Base-by-base conservation (phyloP, 2,113 vertebrate genomes). In the Atractosteus spatula region DNA sequence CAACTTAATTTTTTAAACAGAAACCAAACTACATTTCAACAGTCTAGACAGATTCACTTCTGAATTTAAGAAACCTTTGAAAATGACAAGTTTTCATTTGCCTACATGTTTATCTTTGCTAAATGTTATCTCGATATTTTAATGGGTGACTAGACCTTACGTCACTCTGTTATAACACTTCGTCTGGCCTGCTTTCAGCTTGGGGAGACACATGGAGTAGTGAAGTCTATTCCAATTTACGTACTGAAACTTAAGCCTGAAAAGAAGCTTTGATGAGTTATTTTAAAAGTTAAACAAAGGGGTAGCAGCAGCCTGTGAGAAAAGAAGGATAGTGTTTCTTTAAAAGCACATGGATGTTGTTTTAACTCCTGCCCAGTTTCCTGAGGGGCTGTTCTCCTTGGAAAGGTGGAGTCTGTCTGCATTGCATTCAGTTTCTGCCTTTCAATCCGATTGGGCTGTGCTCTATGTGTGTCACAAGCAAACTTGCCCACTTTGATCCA, bases 271-370 rank as follows among this genome's bases (percentile, higher is more conserved):
- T 75, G 84, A 83, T 74, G 68, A 82, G 74, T 81, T 80, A 84
- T 73, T 74, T 71, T 79, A 78, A 74, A 70, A 73, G 42, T 64
- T 69, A 61, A 74, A 45, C n/a, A 3, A 55, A 43, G 8, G 70
- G 63, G 74, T 74, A 47, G 66, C 71, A 74, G 73, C 44, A 75
- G 63, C 8, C 55, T 74, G 66, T 51, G 55, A n/a, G 14, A 44
- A 74, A 73, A 67, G 51, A 1, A 66, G 81, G 84, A 77, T 91
- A 88, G 55, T 56, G 61, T 92, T 90, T 87, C 89, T 80, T 66
- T 87, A 75, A 87, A 87, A 83, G 78, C 85, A 67, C 76, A 79
- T 56, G 74, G 71, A 66, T 84, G 77, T 65, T 77, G 69, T 70
- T 69, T 73, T 71, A 72, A 71, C 75, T 73, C 62, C 73, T 66